Conservation (phyloP, 2,888 invertebrate genomes). For the Tryphoninae sp. region DNA sequence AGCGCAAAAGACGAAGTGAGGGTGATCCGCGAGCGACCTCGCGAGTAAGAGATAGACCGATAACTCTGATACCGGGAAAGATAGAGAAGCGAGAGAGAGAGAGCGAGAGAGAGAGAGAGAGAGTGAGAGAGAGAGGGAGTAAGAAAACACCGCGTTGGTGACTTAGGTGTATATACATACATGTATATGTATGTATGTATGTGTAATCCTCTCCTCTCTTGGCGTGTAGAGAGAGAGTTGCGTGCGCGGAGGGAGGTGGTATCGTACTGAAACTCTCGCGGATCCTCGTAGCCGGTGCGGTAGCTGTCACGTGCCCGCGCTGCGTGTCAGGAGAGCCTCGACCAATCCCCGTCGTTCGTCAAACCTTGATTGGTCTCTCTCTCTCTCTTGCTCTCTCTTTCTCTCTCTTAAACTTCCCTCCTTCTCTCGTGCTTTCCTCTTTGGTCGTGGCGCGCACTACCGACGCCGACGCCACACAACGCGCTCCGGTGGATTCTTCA, state of each 20-base stretch:
- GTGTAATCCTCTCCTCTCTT: slow-evolving; percentile 52
- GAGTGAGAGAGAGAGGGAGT: slow-evolving; percentile 45
- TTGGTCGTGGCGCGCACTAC: slow-evolving; percentile 34
- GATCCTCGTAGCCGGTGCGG: slow-evolving; percentile 80
- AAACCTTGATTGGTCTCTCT: slow-evolving; percentile 85
- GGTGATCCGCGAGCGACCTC: slow-evolving; percentile 56
- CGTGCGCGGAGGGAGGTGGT: slow-evolving; percentile 81
- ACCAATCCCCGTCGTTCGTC: slow-evolving; percentile 82
- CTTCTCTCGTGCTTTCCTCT: slow-evolving; percentile 49
- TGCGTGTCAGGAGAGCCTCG: slow-evolving; percentile 81
- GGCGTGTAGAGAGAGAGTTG: slow-evolving; percentile 67
- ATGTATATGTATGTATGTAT: slow-evolving; percentile 30
- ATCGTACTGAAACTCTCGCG: slow-evolving; percentile 80
- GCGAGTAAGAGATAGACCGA: slow-evolving; percentile 62
- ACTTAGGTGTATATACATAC: slow-evolving; percentile 50
- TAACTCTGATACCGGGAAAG: slow-evolving; percentile 47
- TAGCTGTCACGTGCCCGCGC: slow-evolving; percentile 81
- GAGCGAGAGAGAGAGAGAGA: not conserved
- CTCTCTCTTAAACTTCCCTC: slow-evolving; percentile 37
- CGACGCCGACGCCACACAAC: slow-evolving; percentile 59
- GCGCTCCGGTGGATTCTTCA: slow-evolving; percentile 80
- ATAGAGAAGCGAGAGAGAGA: slow-evolving; percentile 20
- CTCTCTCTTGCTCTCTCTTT: slow-evolving; percentile 49
- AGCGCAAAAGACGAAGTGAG: slow-evolving; percentile 60
- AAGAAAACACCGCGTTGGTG: slow-evolving; percentile 54